Evolutionary conservation across 2,797 vertebrate species (phyloP).

Genomic region (Valencia hispanica): DNA sequence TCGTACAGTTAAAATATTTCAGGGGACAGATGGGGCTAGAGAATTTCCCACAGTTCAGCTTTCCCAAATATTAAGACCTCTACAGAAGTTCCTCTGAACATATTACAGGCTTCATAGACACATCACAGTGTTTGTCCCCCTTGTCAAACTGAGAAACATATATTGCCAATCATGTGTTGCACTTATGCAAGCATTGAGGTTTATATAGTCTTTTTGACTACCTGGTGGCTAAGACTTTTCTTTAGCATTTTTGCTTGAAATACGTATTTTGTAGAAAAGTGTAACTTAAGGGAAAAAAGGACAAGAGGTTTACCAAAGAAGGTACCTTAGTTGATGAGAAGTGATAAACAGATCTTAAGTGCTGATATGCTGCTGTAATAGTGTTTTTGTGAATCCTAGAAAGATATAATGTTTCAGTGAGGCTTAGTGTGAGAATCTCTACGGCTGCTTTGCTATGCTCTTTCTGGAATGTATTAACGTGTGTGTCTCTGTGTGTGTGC

Average conservation of each 20-base stretch:
- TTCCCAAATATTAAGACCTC: too few relatives aligned
- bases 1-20: too few relatives aligned
- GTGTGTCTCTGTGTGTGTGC: neutral
- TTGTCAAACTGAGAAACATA: neutral
- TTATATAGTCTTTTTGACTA: neutral
- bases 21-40: too few relatives aligned
- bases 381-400: neutral
- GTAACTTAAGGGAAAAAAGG: neutral
- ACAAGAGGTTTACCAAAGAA: neutral
- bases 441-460: constrained; percentile 3
- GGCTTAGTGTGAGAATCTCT: neutral
- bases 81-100: too few relatives aligned
- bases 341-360: neutral
- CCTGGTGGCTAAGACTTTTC: neutral
- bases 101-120: too few relatives aligned
- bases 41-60: too few relatives aligned
- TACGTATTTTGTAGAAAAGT: neutral
- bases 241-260: neutral
- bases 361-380: neutral
- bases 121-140: neutral
- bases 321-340: neutral
- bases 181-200: neutral
- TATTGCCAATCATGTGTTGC: neutral
- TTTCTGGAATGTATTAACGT: constrained; percentile 7
- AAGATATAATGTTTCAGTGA: neutral